Percentiles rank a stretch among this genome's conserved stretches.
These are phyloP conservation scores for Dendropsophus ebraccatus DNA, from an alignment of 2,113 vertebrate genomes.

Conservation along the genomic window DNA sequence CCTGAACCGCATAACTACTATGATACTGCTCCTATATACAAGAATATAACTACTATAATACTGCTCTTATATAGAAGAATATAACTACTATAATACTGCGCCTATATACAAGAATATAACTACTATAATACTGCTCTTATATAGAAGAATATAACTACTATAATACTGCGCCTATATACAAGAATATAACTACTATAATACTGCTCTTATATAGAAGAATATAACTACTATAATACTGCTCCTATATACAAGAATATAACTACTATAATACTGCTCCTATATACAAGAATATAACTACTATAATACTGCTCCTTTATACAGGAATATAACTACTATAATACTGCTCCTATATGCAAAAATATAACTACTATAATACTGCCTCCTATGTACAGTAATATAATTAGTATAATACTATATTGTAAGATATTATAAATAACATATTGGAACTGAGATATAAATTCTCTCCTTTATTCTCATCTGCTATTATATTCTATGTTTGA, in stretches of 20 bases:
- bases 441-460: background rate
- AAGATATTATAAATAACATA: background rate
- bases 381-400: background rate
- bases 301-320: slow-evolving; percentile 10
- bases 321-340: slow-evolving; percentile 9
- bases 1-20: slow-evolving; percentile 4
- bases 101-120: background rate
- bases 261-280: slow-evolving; percentile 19
- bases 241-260: background rate
- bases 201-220: background rate
- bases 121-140: no score
- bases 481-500: background rate
- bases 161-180: background rate
- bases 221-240: background rate
- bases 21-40: background rate
- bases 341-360: background rate
- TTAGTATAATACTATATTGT: background rate
- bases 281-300: slow-evolving; percentile 11
- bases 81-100: background rate
- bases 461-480: background rate
- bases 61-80: background rate
- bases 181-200: no score
- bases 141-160: no score
- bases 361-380: background rate
- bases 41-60: slow-evolving; percentile 18